Evolutionary conservation across 2,888 invertebrate genomes (phyloP).

Genomic region (Ophraella communa): DNA sequence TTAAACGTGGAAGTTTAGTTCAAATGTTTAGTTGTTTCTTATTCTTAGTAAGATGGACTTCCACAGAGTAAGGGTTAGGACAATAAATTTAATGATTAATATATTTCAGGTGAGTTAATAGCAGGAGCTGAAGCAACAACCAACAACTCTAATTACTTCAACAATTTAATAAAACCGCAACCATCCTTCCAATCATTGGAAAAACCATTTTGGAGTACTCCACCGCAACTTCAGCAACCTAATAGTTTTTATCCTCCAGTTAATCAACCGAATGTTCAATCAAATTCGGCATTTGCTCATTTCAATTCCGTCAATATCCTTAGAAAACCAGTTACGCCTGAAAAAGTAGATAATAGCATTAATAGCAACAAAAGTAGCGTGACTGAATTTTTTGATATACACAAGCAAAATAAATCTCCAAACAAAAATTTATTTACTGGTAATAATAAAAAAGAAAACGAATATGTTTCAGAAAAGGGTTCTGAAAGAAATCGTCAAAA

Average conservation of each 20-base stretch:
- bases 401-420: background rate
- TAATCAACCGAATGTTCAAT: conserved; percentile 18
- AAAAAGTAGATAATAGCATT: background rate
- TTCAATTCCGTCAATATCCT: conserved; percentile 14
- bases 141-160: background rate
- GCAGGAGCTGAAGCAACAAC: conserved; percentile 24
- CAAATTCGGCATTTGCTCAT: conserved; percentile 35
- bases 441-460: background rate
- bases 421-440: background rate
- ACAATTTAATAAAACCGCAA: conserved; percentile 17
- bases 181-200: background rate
- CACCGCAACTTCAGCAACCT: conserved; percentile 1
- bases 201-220: conserved; percentile 7
- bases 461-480: background rate
- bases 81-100: too few relatives aligned
- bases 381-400: conserved; percentile 5
- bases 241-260: conserved; percentile 1
- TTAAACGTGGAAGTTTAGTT: too few relatives aligned
- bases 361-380: background rate
- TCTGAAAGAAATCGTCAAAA: background rate
- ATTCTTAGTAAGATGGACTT: too few relatives aligned
- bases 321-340: background rate
- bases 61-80: too few relatives aligned
- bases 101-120: conserved; percentile 19
- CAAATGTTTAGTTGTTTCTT: too few relatives aligned